Evolutionary conservation across 2,113 vertebrate genomes (phyloP), one percentile per base, ranked within the genome.

Genomic region (Pithys albifrons): DNA sequence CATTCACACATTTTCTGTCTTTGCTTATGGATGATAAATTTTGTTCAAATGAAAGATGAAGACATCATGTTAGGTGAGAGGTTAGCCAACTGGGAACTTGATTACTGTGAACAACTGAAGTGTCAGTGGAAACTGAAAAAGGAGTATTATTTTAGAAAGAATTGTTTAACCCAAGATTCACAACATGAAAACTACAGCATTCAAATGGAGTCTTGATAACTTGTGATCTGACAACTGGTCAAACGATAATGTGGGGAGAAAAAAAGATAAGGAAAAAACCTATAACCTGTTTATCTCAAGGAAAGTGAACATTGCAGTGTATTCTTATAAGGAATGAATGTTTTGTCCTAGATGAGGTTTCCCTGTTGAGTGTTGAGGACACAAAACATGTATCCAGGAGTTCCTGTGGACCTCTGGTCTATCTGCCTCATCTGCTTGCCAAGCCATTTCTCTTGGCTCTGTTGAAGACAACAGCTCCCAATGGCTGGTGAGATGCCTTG

Each of bases 1-100:
- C 97, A 76, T 98, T 98, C 98, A 98, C 98, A 98, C 98, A 65
- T 98, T 98, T 98, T 97, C 97, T 97, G 94, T 97, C 98, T 97
- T 98, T 97, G 97, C 97, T 97, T 96, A 85, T 81, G 77, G 97
- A 98, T 97, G 97, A 97, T 98, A 97, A 97, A 97, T 98, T 98
- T 98, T 71, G 76, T 96, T 98, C 97, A 98, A 95, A 98, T 98
- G 97, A 97, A 98, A 97, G 97, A 97, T 83, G 97, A 97, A 98
- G 97, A 96, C 4, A 5, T 85, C 12, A 54, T 84, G 84, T 97
- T 97, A 96, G 96, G 97, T 97, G 97, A 96, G 95, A 97, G 97
- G 97, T 97, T 96, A 98, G 96, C 96, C 92, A 97, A 95, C 90
- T 95, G 96, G 96, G 97, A 98, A 85, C 89, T 95, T 97, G 97